phyloP scores from a whole-genome alignment of 2,113 vertebrate species.

The Microtus richardsoni region DNA sequence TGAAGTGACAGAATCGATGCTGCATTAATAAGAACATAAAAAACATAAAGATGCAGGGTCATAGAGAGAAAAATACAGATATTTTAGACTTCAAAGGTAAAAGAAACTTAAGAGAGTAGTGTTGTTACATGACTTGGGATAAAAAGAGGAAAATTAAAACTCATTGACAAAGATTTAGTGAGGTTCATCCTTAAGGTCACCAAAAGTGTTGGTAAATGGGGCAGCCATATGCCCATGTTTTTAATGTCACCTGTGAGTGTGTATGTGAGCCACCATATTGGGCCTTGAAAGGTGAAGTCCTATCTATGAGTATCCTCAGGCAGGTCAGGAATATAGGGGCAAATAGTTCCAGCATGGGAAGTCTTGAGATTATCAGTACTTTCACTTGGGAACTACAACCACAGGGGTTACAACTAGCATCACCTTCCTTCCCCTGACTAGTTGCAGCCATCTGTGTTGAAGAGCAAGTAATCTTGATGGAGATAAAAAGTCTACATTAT shows the following conservation, averaged over 20 bases:
- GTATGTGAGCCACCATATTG: neutral
- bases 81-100: neutral
- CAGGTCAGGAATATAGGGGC: neutral
- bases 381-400: neutral
- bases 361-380: neutral
- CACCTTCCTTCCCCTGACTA: neutral
- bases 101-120: neutral
- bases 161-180: neutral
- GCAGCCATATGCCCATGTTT: neutral
- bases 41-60: neutral
- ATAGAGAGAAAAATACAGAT: neutral
- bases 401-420: conserved; percentile 13
- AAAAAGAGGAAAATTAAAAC: neutral
- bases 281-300: neutral
- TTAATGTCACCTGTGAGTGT: neutral
- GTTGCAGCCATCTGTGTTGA: neutral
- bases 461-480: conserved; percentile 11
- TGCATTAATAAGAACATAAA: neutral
- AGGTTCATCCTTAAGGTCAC: neutral
- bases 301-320: neutral
- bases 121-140: neutral
- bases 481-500: neutral
- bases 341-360: neutral
- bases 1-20: neutral
- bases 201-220: neutral